phyloP scores from a whole-genome alignment of 1,140 invertebrate species.

The Aphelenchoides avenae region DNA sequence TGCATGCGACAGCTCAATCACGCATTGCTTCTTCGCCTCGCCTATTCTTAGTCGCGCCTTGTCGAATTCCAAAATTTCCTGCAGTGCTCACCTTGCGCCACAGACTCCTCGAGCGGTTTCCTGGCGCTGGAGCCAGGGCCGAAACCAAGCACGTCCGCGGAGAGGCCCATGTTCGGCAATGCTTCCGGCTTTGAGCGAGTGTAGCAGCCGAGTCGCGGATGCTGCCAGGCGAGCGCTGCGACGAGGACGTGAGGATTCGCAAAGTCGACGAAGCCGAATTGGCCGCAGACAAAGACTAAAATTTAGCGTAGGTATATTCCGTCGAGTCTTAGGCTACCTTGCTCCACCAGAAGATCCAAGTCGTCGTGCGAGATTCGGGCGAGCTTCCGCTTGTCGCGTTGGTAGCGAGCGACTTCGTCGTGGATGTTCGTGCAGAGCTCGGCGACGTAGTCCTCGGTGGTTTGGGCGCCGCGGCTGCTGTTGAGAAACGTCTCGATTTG shows the following conservation, averaged over 20 bases:
- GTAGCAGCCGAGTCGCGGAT: conserved; percentile 35
- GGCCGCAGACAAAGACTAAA: conserved; percentile 34
- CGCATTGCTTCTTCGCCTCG: no score
- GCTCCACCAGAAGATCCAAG: conserved; percentile 22
- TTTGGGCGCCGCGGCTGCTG: background rate
- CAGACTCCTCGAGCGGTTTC: no score
- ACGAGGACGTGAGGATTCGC: conserved; percentile 36
- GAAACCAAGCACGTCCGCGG: background rate
- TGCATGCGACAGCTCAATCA: no score
- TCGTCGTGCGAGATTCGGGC: conserved; percentile 5
- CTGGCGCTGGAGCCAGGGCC: no score
- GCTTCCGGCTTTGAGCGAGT: conserved; percentile 28
- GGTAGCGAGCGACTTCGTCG: conserved; percentile 20
- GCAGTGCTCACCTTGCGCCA: no score
- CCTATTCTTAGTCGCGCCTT: no score
- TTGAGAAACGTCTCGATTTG: conserved; percentile 19
- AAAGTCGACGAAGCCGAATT: conserved; percentile 35
- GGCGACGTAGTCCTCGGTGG: conserved; percentile 14
- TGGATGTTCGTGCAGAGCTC: conserved; percentile 34
- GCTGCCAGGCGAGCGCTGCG: conserved; percentile 31
- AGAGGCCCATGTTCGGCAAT: conserved; percentile 31
- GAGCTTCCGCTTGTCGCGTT: conserved; percentile 16
- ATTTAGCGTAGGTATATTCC: conserved; percentile 19
- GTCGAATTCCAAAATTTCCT: no score
- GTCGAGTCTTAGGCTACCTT: conserved; percentile 9